These are phyloP conservation scores for Andrena trimmerana DNA, from an alignment of 2,888 invertebrate species.

Conservation along the genomic window DNA sequence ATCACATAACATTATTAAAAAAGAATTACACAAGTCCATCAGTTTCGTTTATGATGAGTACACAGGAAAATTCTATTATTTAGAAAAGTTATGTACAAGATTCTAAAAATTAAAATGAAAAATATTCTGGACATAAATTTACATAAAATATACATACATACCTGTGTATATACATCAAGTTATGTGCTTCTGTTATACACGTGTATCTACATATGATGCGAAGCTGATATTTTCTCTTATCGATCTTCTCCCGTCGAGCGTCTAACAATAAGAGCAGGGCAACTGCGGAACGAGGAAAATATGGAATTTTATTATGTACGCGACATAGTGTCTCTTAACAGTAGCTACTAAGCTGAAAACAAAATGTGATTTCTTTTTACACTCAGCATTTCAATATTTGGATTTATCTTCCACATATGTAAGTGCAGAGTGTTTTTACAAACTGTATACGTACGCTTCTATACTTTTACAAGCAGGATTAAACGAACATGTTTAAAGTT, in stretches of 20 bases:
- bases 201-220: conserved; percentile 3
- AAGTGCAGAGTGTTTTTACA: too few relatives aligned
- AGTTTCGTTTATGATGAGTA: too few relatives aligned
- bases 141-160: background rate
- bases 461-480: background rate
- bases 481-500: too few relatives aligned
- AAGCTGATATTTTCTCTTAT: conserved; percentile 50
- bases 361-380: background rate
- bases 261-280: conserved; percentile 9
- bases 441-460: background rate
- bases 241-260: conserved; percentile 43
- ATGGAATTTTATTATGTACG: conserved; percentile 30
- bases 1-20: too few relatives aligned
- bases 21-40: too few relatives aligned
- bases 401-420: too few relatives aligned
- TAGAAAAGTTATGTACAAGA: conserved; percentile 9
- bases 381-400: conserved; percentile 1
- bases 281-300: background rate
- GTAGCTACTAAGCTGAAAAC: conserved; percentile 5
- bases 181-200: background rate
- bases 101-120: conserved; percentile 44
- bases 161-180: background rate
- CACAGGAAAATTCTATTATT: too few relatives aligned
- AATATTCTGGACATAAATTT: conserved; percentile 30
- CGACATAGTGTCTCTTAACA: conserved; percentile 15